phyloP scores from a whole-genome alignment of 2,797 vertebrate genomes.

The Octomys mimax region DNA sequence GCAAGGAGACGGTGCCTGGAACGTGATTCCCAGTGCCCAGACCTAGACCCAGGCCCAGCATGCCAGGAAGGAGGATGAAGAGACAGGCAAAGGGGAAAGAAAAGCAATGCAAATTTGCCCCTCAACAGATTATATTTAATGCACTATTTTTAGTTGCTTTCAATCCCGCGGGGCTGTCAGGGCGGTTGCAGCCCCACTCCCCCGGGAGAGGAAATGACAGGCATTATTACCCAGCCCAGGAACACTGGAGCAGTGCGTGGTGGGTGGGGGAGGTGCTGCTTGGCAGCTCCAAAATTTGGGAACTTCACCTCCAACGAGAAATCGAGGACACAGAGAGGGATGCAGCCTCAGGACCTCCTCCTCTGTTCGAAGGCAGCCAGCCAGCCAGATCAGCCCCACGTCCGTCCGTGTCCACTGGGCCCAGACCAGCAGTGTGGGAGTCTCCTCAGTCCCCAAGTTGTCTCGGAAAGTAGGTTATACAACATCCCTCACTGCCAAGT shows the following conservation, averaged over 20 bases:
- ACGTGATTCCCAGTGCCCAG: conserved; percentile 15
- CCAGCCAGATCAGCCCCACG: conserved; percentile 57
- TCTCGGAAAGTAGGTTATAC: conserved; percentile 84
- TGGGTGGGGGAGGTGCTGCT: conserved; percentile 80
- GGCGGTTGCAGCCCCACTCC: conserved; percentile 83
- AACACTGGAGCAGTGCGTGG: conserved; percentile 75
- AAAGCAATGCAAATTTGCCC: conserved; percentile 79
- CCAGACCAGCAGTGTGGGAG: conserved; percentile 79
- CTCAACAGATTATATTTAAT: conserved; percentile 83
- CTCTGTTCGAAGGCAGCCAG: conserved; percentile 24
- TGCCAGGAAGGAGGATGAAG: conserved; percentile 37
- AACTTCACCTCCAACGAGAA: conserved; percentile 76
- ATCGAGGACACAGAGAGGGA: conserved; percentile 55
- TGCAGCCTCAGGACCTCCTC: conserved; percentile 53
- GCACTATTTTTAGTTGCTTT: conserved; percentile 88
- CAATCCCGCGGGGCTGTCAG: conserved; percentile 86
- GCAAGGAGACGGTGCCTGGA: background rate
- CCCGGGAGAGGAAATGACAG: conserved; percentile 86
- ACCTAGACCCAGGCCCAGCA: conserved; percentile 45
- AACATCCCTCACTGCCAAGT: conserved; percentile 82
- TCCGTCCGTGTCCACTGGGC: conserved; percentile 67
- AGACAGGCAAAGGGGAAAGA: conserved; percentile 59
- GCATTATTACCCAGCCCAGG: conserved; percentile 81
- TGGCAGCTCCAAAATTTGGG: conserved; percentile 79
- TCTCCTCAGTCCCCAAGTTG: conserved; percentile 75